Percentiles rank a stretch among this genome's conserved stretches.
Conservation (phyloP, 2,888 invertebrate species). For the Nowickia ferox region DNA sequence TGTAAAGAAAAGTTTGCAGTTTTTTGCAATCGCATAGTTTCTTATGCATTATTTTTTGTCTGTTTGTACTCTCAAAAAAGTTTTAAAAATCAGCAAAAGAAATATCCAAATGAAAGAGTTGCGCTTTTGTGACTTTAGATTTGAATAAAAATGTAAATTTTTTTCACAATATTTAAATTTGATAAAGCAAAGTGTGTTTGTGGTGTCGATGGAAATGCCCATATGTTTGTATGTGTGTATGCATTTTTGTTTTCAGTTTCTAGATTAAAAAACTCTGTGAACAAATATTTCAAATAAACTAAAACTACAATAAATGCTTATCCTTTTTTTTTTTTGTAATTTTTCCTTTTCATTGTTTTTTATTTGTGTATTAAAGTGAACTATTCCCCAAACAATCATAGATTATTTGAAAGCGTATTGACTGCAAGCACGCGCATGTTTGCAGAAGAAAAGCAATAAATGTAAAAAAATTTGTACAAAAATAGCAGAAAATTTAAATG, state of each 20-base stretch:
- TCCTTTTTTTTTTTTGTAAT: constrained; percentile 22
- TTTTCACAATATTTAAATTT: no score
- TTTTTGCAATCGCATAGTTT: no score
- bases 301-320: constrained; percentile 50
- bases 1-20: no score
- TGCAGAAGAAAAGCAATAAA: constrained; percentile 14
- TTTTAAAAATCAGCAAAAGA: no score
- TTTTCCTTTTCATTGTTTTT: not conserved
- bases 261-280: constrained; percentile 33
- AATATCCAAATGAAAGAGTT: no score
- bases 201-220: no score
- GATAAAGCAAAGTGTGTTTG: no score
- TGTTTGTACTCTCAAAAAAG: no score
- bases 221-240: no score
- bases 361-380: constrained; percentile 28
- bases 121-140: no score
- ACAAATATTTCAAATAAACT: constrained; percentile 39
- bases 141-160: no score
- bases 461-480: not conserved
- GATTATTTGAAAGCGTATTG: constrained; percentile 50
- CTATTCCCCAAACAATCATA: constrained; percentile 57
- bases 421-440: not conserved
- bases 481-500: constrained; percentile 1
- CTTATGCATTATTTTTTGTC: no score
- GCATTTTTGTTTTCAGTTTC: constrained; percentile 13